These are phyloP conservation scores for Agriopis leucophaearia DNA, from an alignment of 2,888 invertebrate genomes.

Conservation along the genomic window DNA sequence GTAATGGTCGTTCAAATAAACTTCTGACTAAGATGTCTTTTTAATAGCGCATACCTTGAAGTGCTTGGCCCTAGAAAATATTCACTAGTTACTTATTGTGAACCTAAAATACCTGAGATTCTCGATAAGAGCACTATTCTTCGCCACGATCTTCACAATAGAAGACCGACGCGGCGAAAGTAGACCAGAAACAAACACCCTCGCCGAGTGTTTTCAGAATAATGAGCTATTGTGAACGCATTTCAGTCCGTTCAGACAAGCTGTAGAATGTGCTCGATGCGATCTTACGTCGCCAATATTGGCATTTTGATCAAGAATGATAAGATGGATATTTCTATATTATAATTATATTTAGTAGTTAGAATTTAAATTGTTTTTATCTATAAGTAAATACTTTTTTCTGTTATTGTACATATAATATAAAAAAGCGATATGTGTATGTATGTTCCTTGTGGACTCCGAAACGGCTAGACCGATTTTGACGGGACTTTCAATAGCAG, in stretches of 20 bases:
- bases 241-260: slow-evolving; percentile 6
- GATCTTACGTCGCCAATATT: neutral
- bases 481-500: no score
- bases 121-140: slow-evolving; percentile 17
- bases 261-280: slow-evolving; percentile 9
- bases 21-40: neutral
- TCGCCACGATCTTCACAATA: slow-evolving; percentile 6
- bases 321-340: no score
- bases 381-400: no score
- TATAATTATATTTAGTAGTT: no score
- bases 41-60: neutral
- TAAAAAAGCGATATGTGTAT: no score
- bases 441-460: no score
- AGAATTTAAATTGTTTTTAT: no score
- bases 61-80: neutral
- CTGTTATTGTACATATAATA: no score
- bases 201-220: slow-evolving; percentile 38
- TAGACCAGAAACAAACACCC: slow-evolving; percentile 7
- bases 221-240: slow-evolving; percentile 64
- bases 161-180: slow-evolving; percentile 1
- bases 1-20: slow-evolving; percentile 1
- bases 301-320: neutral
- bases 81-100: neutral
- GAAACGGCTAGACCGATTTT: no score
- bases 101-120: slow-evolving; percentile 5